Percentiles rank a stretch among this genome's conserved stretches.
These are phyloP conservation scores for Amblyjoppa proteus DNA, from an alignment of 2,888 invertebrate genomes.

Conservation along the genomic window DNA sequence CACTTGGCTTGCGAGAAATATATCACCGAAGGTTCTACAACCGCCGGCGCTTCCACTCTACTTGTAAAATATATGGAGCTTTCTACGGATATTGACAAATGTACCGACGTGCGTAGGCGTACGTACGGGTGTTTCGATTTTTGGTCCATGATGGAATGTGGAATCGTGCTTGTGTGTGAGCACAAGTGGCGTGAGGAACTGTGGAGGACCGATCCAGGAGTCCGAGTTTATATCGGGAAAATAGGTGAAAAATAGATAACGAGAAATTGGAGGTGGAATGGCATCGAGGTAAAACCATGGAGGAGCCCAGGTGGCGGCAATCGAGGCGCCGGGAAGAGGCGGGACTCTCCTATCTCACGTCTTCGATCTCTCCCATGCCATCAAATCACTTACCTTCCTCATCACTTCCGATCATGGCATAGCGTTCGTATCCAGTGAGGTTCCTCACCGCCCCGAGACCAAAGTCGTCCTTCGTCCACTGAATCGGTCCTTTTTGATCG, in stretches of 20 bases:
- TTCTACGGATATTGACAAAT: conserved; percentile 10
- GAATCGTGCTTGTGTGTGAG: not conserved
- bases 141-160: not conserved
- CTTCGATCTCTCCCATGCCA: conserved; percentile 46
- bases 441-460: conserved; percentile 96
- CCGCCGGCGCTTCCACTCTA: not conserved
- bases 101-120: not conserved
- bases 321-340: conserved; percentile 17
- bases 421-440: conserved; percentile 96
- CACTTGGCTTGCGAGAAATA: conserved; percentile 11
- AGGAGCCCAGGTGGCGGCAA: not conserved
- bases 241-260: conserved; percentile 6
- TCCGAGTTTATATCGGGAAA: not conserved
- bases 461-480: conserved; percentile 99
- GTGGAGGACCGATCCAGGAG: not conserved
- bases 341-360: conserved; percentile 54
- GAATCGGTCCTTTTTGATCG: conserved; percentile 94
- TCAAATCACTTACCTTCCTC: conserved; percentile 91
- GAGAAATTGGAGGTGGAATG: not conserved
- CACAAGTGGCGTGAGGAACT: not conserved
- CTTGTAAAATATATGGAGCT: not conserved
- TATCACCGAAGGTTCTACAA: not conserved
- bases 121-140: not conserved
- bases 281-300: conserved; percentile 7
- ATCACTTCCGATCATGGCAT: conserved; percentile 98